Evolutionary conservation across 2,113 vertebrate genomes (phyloP), one percentile per base, ranked within the genome.

Genomic region (Riparia riparia): DNA sequence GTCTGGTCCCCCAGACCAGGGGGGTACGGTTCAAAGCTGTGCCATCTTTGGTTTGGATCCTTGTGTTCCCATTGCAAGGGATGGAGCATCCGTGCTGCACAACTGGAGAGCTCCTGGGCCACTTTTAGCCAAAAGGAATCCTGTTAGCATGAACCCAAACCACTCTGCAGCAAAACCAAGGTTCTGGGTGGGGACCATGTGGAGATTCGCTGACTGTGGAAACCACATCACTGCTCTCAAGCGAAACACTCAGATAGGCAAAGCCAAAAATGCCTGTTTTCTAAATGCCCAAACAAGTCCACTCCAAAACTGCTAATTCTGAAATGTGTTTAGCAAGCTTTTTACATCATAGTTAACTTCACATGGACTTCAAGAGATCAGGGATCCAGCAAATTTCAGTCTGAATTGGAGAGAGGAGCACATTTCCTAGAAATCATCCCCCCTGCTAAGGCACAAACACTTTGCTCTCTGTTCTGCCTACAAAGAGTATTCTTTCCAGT

Each of bases 381-480:
- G 28, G 6, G 54, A 94, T 72, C 22, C 47, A 74, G 25, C 16
- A 68, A 51, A 90, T 81, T 86, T 83, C 57, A 56, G 26, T 70
- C 45, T 56, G 42, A 56, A 56, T 8, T 0, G 1, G 31, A 63
- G 14, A 17, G 37, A 14, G 34, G 16, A 86, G 13, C 42, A 0
- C 25, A 69, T 58, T 88, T 87, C 90, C 71, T 65, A 84, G 54
- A 83, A 91, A 91, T 80, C 39, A 90, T 50, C 45, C 37, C 57
- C 56, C 70, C 57, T 73, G 68, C 58, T 91, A 65, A 26, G 22
- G 73, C 68, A 93, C 0, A 7, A 95, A 93, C 85, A 60, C 88
- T 90, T 83, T 79, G 66, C 87, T 85, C 91, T 80, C 87, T 71
- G 39, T 68, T 93, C 73, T 93, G 82, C 74, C 76, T 93, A 79